Conservation (phyloP, 2,888 invertebrate genomes). For the Chaitophorus viminalis region DNA sequence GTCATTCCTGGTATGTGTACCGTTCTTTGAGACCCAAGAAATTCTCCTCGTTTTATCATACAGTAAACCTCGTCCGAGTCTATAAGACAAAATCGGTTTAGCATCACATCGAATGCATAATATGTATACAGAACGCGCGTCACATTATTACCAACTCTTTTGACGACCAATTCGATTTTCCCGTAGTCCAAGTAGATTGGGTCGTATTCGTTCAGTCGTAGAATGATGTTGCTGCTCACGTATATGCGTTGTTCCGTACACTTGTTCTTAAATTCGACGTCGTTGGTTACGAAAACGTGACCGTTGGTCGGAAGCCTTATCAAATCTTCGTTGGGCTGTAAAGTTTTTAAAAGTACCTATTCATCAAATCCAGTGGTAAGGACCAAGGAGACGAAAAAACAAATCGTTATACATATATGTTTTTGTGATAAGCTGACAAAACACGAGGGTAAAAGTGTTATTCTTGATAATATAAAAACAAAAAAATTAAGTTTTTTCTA, state of each 20-base stretch:
- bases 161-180: slow-evolving; percentile 63
- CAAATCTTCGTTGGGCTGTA: slow-evolving; percentile 2
- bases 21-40: slow-evolving; percentile 70
- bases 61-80: slow-evolving; percentile 71
- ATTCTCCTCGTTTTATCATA: slow-evolving; percentile 70
- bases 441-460: too few species aligned
- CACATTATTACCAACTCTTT: slow-evolving; percentile 51
- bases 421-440: too few species aligned
- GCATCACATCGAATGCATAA: too few species aligned
- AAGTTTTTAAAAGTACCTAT: not conserved
- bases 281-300: slow-evolving; percentile 64
- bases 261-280: slow-evolving; percentile 63
- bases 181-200: slow-evolving; percentile 64
- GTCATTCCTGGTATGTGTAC: slow-evolving; percentile 71
- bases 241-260: slow-evolving; percentile 64
- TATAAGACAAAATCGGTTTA: not conserved
- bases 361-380: too few species aligned
- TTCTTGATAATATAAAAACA: too few species aligned
- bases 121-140: too few species aligned
- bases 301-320: slow-evolving; percentile 63
- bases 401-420: too few species aligned
- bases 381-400: too few species aligned
- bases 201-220: slow-evolving; percentile 63
- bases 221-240: slow-evolving; percentile 63
- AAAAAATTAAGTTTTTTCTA: too few species aligned